Percentiles rank a stretch among this genome's conserved stretches.
Conservation (phyloP, 2,888 invertebrate genomes). For the Didymodactylos carnosus region DNA sequence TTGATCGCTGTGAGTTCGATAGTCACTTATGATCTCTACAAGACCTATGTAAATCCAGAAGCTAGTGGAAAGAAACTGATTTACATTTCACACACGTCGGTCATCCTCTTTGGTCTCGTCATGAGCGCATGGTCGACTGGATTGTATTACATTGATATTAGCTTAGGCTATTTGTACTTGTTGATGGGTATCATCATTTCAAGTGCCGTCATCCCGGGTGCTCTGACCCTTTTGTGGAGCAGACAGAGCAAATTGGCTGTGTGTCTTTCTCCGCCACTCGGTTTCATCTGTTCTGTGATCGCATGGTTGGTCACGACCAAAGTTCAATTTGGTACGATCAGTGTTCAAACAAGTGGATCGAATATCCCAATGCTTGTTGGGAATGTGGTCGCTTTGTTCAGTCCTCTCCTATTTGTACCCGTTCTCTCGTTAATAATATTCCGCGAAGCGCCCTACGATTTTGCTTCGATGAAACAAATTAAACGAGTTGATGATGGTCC, state of each 20-base stretch:
- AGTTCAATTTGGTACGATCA: neutral
- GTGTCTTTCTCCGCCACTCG: neutral
- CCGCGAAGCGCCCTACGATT: neutral
- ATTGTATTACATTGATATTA: conserved; percentile 19
- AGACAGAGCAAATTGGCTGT: conserved; percentile 23
- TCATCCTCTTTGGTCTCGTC: neutral
- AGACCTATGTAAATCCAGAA: conserved; percentile 20
- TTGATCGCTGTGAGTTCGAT: conserved; percentile 33
- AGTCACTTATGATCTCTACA: conserved; percentile 30
- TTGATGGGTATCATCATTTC: conserved; percentile 34
- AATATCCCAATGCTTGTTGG: neutral
- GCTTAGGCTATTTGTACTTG: conserved; percentile 30
- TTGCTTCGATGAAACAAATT: neutral
- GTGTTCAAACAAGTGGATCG: neutral
- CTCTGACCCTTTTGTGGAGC: conserved; percentile 30
- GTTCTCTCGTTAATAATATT: neutral
- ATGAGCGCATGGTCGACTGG: conserved; percentile 24
- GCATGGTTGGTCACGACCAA: neutral
- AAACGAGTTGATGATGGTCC: neutral
- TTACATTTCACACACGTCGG: neutral
- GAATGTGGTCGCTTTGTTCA: neutral
- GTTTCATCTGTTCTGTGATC: neutral
- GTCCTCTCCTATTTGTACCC: neutral
- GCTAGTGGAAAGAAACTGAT: neutral
- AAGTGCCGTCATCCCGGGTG: conserved; percentile 31